Conservation (phyloP, 64 coral and sea anemone genomes). For the Dendrophyllia cribrosa region DNA sequence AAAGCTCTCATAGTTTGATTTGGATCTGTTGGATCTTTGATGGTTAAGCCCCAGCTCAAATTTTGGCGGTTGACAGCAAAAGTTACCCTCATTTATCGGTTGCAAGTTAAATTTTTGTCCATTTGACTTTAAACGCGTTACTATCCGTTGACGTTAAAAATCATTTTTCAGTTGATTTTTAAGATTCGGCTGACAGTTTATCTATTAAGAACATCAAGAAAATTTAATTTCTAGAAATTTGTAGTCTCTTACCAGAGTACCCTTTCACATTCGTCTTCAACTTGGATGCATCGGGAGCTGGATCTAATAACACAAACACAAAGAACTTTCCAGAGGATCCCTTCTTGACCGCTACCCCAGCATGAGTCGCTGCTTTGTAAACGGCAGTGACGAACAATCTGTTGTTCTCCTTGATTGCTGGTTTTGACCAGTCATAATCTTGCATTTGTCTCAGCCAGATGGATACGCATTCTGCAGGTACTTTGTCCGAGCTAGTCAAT, state of each 20-base stretch:
- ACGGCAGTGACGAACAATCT: slow-evolving; percentile 41
- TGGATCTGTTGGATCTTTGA: too few relatives aligned
- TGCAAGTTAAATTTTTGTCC: too few relatives aligned
- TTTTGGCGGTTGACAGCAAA: too few relatives aligned
- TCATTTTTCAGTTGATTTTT: too few relatives aligned
- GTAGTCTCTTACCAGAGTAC: slow-evolving; percentile 44
- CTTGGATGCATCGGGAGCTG: background rate
- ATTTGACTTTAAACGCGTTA: too few relatives aligned
- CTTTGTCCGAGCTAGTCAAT: slow-evolving; percentile 23
- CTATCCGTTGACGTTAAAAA: too few relatives aligned
- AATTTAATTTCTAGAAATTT: too few relatives aligned
- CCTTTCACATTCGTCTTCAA: slow-evolving; percentile 60
- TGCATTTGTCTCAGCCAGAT: slow-evolving; percentile 29
- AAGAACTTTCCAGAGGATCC: slow-evolving; percentile 41
- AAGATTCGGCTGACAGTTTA: too few relatives aligned
- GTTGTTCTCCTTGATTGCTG: slow-evolving; percentile 52
- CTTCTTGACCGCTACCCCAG: slow-evolving; percentile 19
- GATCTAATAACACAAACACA: background rate
- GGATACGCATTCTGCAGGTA: slow-evolving; percentile 18
- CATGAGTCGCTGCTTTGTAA: slow-evolving; percentile 29
- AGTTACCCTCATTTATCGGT: too few relatives aligned
- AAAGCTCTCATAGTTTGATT: too few relatives aligned
- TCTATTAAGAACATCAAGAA: too few relatives aligned
- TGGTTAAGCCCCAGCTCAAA: too few relatives aligned
- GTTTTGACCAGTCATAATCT: slow-evolving; percentile 71